Percentiles rank a stretch among this genome's conserved stretches.
phyloP scores from a whole-genome alignment of 1,140 invertebrate genomes.

The Triops longicaudatus region DNA sequence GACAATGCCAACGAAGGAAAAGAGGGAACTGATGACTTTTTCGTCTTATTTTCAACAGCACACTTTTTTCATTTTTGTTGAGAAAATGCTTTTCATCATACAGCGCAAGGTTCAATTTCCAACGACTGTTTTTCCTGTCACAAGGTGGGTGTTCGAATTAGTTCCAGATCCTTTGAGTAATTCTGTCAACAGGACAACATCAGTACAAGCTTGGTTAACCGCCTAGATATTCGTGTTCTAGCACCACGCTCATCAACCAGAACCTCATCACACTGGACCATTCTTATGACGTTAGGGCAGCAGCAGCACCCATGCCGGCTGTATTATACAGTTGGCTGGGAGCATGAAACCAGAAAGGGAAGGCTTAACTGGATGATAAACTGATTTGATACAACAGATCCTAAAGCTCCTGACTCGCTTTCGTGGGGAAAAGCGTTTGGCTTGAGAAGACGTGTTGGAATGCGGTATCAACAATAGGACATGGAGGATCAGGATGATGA shows the following conservation, averaged over 20 bases:
- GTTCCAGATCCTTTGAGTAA: background rate
- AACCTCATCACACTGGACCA: background rate
- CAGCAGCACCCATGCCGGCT: background rate
- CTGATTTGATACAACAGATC: background rate
- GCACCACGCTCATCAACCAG: background rate
- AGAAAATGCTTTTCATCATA: background rate
- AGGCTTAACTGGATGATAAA: slow-evolving; percentile 7
- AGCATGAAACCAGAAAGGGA: background rate
- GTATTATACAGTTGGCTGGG: slow-evolving; percentile 1
- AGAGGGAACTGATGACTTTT: too few relatives aligned
- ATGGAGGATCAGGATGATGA: background rate
- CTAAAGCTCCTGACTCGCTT: background rate
- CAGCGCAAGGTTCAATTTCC: background rate
- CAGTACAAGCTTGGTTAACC: background rate
- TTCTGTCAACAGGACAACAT: slow-evolving; percentile 3
- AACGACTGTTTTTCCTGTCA: background rate
- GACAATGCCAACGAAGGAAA: too few relatives aligned
- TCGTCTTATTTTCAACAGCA: background rate
- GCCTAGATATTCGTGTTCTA: background rate
- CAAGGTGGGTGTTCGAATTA: slow-evolving; percentile 11
- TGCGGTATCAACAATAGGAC: slow-evolving; percentile 2
- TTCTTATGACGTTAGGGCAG: background rate
- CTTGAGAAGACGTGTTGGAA: background rate
- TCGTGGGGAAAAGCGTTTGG: background rate
- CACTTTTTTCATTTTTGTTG: background rate